phyloP scores from a whole-genome alignment of 2,888 invertebrate species.

The Macrosiphum euphorbiae region DNA sequence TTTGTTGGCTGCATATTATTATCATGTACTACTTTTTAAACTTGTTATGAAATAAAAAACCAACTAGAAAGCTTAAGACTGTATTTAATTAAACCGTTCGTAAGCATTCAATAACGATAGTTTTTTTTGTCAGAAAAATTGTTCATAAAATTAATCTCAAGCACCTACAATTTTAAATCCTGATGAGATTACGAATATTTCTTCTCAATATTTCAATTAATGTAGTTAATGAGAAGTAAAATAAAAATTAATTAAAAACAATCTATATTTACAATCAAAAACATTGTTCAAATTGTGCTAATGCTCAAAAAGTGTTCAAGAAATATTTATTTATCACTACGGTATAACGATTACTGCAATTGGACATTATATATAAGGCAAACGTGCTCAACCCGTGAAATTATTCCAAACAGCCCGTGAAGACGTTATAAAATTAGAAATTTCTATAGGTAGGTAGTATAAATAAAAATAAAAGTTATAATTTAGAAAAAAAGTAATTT shows the following conservation, averaged over 20 bases:
- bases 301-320: not conserved
- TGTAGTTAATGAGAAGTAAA: not conserved
- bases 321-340: not conserved
- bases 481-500: too few species aligned
- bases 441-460: too few species aligned
- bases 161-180: not conserved
- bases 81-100: not conserved
- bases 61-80: not conserved
- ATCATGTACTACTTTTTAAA: not conserved
- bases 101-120: not conserved
- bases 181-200: not conserved
- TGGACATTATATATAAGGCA: too few species aligned
- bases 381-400: too few species aligned
- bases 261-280: not conserved
- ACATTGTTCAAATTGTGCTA: not conserved
- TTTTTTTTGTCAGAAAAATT: not conserved
- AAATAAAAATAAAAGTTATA: too few species aligned
- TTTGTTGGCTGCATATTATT: not conserved
- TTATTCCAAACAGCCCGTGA: too few species aligned
- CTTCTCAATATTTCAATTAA: not conserved
- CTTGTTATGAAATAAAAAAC: not conserved
- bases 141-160: not conserved
- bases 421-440: too few species aligned
- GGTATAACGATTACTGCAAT: not conserved
- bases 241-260: not conserved